phyloP scores from a whole-genome alignment of 2,888 invertebrate species.

The Bombylius discolor region DNA sequence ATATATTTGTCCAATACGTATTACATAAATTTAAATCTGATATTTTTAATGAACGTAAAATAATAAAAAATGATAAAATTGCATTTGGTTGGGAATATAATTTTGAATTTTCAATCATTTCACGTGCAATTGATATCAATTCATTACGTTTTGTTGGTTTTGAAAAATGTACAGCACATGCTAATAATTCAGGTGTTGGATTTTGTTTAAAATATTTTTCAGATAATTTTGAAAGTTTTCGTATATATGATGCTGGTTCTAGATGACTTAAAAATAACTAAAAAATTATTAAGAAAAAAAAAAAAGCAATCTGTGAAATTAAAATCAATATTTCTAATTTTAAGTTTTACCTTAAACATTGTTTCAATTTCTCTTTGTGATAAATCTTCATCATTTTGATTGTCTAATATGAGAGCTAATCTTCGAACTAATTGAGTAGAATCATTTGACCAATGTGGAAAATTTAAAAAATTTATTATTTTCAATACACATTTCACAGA shows the following conservation, averaged over 20 bases:
- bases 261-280: constrained; percentile 39
- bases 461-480: constrained; percentile 36
- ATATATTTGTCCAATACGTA: constrained; percentile 37
- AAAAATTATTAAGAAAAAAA: constrained; percentile 10
- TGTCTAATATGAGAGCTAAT: constrained; percentile 32
- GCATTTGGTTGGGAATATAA: constrained; percentile 25
- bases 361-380: constrained; percentile 11
- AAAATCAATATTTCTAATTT: too few species aligned
- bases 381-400: constrained; percentile 8
- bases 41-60: constrained; percentile 37
- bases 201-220: constrained; percentile 29
- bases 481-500: constrained; percentile 25
- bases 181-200: constrained; percentile 34
- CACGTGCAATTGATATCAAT: constrained; percentile 29
- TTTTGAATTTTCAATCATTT: constrained; percentile 18
- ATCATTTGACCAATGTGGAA: constrained; percentile 37
- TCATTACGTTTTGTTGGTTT: constrained; percentile 34
- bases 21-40: constrained; percentile 37
- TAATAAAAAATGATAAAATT: constrained; percentile 34
- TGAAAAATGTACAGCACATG: constrained; percentile 36
- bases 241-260: constrained; percentile 39
- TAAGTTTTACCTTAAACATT: constrained; percentile 27
- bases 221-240: constrained; percentile 33
- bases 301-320: neutral
- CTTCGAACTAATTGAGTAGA: constrained; percentile 30